Evolutionary conservation across 1,140 invertebrate species (phyloP), one percentile per base, ranked within the genome.

Genomic region (Penaeus japonicus): DNA sequence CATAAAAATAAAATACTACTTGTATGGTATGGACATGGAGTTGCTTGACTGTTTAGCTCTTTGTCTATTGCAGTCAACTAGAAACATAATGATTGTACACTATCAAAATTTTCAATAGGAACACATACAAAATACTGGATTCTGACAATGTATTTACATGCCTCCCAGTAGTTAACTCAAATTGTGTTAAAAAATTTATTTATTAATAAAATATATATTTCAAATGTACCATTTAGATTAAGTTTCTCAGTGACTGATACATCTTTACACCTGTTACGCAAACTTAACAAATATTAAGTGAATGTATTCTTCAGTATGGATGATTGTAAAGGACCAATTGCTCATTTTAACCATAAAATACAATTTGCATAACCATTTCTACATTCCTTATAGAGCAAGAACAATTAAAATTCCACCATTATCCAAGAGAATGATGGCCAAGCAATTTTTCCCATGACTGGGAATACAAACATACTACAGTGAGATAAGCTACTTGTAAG

Each of bases 391-490:
- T 59, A 78, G 75, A 85, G 73, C 84, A 85, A 85, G 84, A 75
- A 85, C 84, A 85, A 85, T 85, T 85, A 85, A 85, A 47, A 85
- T 59, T 59, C 73, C 84, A 85, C 30, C 84, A 85, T 73, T 79
- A 30, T 78, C 73, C 57, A 24, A 85, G 70, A 78, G 35, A 79
- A 85, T 79, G 84, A 85, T 85, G 84, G 84, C 78, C 54, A 85
- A 85, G 84, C 77, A 80, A 55, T 62, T 62, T 79, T 80, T 81
- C 85, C 77, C 77, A 87, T 65, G 70, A 77, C 54, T 32, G 85
- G 85, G 77, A 87, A 87, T 87, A 87, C 77, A 86, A 86, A 86
- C 75, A 84, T 39, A 81, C 85, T 80, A 87, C 85, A 87, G 85
- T 80, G 75, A 87, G 81, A 84, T 80, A 87, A 80, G 77, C 75